Evolutionary conservation across 2,888 invertebrate genomes (phyloP).

Genomic region (Athetis lepigone): DNA sequence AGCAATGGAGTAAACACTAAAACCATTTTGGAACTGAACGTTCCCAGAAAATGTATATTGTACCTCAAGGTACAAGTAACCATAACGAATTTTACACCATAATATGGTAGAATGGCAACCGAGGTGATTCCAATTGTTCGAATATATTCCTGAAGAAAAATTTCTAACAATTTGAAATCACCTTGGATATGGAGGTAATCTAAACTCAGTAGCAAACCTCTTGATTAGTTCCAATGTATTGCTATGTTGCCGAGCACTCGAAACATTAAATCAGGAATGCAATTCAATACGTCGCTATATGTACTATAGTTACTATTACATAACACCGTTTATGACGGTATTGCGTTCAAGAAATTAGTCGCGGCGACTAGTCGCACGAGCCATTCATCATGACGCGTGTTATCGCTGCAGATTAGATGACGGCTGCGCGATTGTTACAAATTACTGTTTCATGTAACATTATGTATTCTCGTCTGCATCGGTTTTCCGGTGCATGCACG

Average conservation of each 20-base stretch:
- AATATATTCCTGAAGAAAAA: too few relatives aligned
- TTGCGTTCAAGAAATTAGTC: constrained; percentile 9
- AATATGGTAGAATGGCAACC: background rate
- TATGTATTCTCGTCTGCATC: background rate
- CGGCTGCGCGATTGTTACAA: constrained; percentile 9
- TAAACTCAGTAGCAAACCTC: background rate
- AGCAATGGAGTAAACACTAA: background rate
- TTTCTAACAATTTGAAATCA: too few relatives aligned
- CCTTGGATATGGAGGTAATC: too few relatives aligned
- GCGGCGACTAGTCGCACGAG: constrained; percentile 28
- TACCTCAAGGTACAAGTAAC: background rate
- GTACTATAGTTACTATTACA: constrained; percentile 15
- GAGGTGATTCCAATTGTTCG: too few relatives aligned
- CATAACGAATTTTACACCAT: background rate
- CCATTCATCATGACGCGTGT: constrained; percentile 7
- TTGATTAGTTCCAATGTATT: background rate
- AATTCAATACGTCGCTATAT: background rate
- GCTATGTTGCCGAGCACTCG: background rate
- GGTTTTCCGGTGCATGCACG: background rate
- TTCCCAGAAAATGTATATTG: background rate
- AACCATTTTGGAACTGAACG: background rate
- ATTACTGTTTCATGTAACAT: constrained; percentile 3
- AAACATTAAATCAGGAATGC: constrained; percentile 19
- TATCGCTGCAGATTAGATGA: constrained; percentile 46
- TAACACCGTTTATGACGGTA: constrained; percentile 13